Conservation (phyloP, 2,113 vertebrate genomes). For the Narcine bancroftii region DNA sequence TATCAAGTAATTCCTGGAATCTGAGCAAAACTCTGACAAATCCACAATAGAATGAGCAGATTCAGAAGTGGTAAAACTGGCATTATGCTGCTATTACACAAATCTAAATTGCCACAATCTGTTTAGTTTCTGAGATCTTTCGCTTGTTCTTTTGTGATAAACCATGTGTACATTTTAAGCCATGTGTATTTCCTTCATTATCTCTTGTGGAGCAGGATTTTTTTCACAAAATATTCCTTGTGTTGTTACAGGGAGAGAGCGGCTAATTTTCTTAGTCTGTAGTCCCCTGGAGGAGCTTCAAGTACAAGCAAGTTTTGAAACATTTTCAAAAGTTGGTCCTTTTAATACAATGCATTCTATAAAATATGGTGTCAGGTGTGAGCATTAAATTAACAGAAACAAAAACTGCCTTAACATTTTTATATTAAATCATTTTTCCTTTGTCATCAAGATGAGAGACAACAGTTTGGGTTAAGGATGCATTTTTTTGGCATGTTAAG, state of each 20-base stretch:
- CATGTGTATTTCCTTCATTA: too few species aligned
- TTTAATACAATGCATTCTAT: background rate
- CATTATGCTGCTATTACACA: too few species aligned
- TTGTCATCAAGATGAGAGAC: background rate
- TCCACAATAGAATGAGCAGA: background rate
- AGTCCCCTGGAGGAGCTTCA: background rate
- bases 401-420: background rate
- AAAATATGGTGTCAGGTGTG: background rate
- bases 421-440: background rate
- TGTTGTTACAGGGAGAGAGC: background rate
- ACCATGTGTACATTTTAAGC: background rate
- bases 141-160: too few species aligned
- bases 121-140: background rate
- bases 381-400: background rate
- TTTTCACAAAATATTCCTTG: background rate
- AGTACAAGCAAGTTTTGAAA: background rate
- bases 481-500: background rate
- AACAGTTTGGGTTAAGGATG: background rate
- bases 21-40: background rate
- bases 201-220: background rate
- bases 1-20: too few species aligned
- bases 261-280: background rate
- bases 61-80: background rate
- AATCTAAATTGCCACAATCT: background rate
- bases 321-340: background rate